Conservation (phyloP, 1,140 invertebrate species). For the Penaeus chinensis region DNA sequence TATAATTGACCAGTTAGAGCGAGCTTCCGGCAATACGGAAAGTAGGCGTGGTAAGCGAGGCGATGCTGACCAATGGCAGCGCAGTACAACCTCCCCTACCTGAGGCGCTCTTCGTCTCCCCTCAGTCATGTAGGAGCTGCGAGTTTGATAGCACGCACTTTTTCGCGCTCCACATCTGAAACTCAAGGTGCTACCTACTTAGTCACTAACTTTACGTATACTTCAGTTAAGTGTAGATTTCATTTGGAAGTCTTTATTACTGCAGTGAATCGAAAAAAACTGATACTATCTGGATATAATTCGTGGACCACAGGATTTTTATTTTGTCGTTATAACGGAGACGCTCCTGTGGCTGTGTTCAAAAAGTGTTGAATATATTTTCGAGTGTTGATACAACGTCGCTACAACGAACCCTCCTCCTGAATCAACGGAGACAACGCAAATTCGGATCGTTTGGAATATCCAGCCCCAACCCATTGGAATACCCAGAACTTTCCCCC, state of each 20-base stretch:
- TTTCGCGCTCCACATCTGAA: constrained; percentile 60
- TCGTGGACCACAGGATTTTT: constrained; percentile 33
- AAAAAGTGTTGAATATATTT: constrained; percentile 36
- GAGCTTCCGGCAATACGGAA: constrained; percentile 2
- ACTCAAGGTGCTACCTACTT: constrained; percentile 60
- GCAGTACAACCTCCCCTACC: constrained; percentile 42
- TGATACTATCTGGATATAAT: constrained; percentile 15
- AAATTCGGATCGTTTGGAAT: constrained; percentile 2
- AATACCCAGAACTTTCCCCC: not conserved
- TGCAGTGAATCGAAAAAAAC: constrained; percentile 29
- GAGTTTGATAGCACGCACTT: constrained; percentile 50
- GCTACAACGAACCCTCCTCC: constrained; percentile 51
- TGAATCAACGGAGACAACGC: constrained; percentile 10
- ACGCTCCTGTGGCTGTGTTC: constrained; percentile 55
- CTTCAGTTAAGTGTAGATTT: constrained; percentile 59
- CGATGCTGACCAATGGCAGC: constrained; percentile 20
- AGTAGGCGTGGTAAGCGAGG: constrained; percentile 32
- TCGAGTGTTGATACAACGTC: constrained; percentile 22
- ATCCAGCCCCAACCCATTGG: constrained; percentile 22
- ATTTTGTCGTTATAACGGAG: constrained; percentile 9
- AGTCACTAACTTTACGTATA: constrained; percentile 60
- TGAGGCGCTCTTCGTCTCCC: constrained; percentile 55
- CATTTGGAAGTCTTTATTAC: constrained; percentile 39
- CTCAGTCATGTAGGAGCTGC: constrained; percentile 60
- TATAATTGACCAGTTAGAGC: constrained; percentile 24